Conservation (phyloP, 2,888 invertebrate genomes). For the Dicroscelio sp. region DNA sequence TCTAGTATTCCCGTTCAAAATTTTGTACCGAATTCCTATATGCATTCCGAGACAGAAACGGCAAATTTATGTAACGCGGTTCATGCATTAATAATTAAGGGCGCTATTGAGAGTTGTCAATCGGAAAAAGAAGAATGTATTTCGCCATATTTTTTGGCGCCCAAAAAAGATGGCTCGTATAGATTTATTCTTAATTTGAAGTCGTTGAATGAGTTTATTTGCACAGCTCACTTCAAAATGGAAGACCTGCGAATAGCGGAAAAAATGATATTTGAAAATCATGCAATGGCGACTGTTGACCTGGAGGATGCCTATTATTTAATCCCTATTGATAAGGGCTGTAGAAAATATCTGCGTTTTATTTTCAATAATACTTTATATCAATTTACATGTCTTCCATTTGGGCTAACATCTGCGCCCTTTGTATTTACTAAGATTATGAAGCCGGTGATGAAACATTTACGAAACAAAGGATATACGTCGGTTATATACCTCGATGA, state of each 20-base stretch:
- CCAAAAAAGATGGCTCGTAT: neutral
- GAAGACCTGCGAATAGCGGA: neutral
- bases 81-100: neutral
- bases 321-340: no score
- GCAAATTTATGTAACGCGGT: neutral
- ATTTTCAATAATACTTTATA: neutral
- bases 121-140: neutral
- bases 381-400: neutral
- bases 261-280: neutral
- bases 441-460: neutral
- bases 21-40: neutral
- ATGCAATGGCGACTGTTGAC: no score
- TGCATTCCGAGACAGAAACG: neutral
- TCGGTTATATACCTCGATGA: constrained; percentile 1
- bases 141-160: neutral
- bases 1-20: neutral
- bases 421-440: neutral
- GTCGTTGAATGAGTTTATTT: neutral
- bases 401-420: neutral
- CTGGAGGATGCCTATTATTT: no score
- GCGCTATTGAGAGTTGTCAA: neutral
- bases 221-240: no score
- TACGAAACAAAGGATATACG: neutral
- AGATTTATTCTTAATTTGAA: neutral
- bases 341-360: no score